Evolutionary conservation across 2,797 vertebrate genomes (phyloP), one percentile per base, ranked within the genome.

Genomic region (Xenopus petersii): DNA sequence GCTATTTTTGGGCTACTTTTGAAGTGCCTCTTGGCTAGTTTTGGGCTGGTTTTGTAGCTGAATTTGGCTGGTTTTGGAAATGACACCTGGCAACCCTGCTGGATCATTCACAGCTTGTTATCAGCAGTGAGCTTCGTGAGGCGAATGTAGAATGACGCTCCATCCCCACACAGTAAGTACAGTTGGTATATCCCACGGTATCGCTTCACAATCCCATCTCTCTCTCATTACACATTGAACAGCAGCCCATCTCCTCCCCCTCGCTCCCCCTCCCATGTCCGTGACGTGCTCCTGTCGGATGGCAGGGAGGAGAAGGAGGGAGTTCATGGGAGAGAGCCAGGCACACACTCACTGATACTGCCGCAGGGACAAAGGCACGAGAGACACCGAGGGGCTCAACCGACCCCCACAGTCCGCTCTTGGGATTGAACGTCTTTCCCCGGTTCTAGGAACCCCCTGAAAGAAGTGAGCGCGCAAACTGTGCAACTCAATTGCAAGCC

Each of bases 251-350:
- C 24, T 59, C 1, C 64, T 17, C n/a, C n/a, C 13, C 55, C 17
- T 66, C 21, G 10, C 10, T 49, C 49, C 4, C 12, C 71, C 55
- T 48, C 69, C 70, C 72, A 51, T 17, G 46, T 30, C 73, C 16
- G 75, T 77, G 75, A 77, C 70, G 75, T 65, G 77, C 48, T 71
- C 70, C 64, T 67, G 72, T 73, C 68, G 77, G 80, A 75, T 73
- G 75, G 63, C 10, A 51, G 65, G 76, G 67, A 49, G 47, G 70
- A 56, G 73, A 55, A 47, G 66, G 55, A 13, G 81, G 49, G 71
- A 17, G 30, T 70, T 71, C 56, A 24, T 9, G 66, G 71, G 61
- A 55, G 58, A 56, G 55, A 48, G 15, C 13, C 51, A 69, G 5
- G 47, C 11, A 68, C 58, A 75, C 12, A 72, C 64, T 42, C 60